Conservation (phyloP, 2,797 vertebrate species). For the Syngnathus rostellatus region DNA sequence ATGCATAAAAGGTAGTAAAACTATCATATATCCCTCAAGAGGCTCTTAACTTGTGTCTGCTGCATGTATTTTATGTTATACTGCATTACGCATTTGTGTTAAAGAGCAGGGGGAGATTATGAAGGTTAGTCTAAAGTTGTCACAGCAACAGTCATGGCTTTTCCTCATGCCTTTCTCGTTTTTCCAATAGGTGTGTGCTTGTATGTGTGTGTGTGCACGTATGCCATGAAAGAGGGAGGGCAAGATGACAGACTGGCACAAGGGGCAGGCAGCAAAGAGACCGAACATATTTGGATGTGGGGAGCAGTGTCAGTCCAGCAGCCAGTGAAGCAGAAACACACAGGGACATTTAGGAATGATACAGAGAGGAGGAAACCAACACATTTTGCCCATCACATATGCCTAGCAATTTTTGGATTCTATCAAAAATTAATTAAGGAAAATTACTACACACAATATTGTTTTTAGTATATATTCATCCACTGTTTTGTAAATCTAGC, state of each 20-base stretch:
- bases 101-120: conserved; percentile 17
- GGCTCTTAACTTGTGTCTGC: conserved; percentile 24
- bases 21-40: conserved; percentile 31
- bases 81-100: conserved; percentile 19
- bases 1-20: conserved; percentile 22
- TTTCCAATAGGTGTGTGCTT: conserved; percentile 30
- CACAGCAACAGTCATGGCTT: conserved; percentile 44
- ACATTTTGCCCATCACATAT: conserved; percentile 14
- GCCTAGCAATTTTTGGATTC: background rate
- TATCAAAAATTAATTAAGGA: background rate
- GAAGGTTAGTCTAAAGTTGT: conserved; percentile 34
- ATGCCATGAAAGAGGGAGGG: conserved; percentile 57
- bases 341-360: conserved; percentile 54
- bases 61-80: conserved; percentile 16
- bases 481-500: background rate
- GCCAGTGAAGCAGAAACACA: conserved; percentile 63
- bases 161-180: conserved; percentile 31
- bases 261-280: conserved; percentile 61
- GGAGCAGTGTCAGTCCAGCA: conserved; percentile 67
- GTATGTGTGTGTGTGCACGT: conserved; percentile 39
- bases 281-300: conserved; percentile 62
- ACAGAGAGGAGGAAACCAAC: conserved; percentile 56
- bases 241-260: conserved; percentile 65
- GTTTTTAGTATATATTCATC: background rate
- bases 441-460: background rate